phyloP scores from a whole-genome alignment of 2,113 vertebrate genomes.

The Dasypus novemcinctus region DNA sequence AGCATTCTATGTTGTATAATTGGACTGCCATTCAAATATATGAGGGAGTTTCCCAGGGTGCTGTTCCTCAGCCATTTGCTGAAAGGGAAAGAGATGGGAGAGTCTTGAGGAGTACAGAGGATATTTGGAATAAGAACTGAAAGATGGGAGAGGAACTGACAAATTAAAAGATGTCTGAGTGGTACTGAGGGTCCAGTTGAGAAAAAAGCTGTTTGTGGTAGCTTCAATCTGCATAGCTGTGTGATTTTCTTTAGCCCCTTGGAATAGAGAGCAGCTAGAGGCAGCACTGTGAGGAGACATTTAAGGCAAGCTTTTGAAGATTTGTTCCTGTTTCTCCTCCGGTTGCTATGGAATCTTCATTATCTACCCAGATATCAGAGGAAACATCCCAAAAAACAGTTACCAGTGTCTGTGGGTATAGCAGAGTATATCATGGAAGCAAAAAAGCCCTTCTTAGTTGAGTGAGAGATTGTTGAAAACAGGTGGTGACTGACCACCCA shows the following conservation, averaged over 20 bases:
- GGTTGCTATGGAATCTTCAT: not conserved
- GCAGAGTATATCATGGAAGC: not conserved
- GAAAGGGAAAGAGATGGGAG: not conserved
- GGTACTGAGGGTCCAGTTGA: not conserved
- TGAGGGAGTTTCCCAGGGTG: not conserved
- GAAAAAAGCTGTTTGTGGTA: conserved; percentile 19
- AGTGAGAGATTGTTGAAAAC: not conserved
- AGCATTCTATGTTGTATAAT: not conserved
- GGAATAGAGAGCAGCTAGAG: not conserved
- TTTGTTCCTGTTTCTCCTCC: conserved; percentile 20
- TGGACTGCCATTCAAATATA: not conserved
- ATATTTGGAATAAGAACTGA: conserved; percentile 3
- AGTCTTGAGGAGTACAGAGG: not conserved
- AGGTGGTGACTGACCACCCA: not conserved
- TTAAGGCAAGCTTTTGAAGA: conserved; percentile 15
- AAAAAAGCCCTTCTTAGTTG: not conserved
- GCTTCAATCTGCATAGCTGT: not conserved
- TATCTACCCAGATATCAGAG: conserved; percentile 3
- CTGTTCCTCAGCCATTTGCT: not conserved
- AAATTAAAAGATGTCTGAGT: not conserved
- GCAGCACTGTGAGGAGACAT: not conserved
- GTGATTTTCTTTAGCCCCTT: not conserved
- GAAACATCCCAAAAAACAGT: not conserved
- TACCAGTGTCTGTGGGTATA: not conserved
- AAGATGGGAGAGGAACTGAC: not conserved